Conservation (phyloP, 2,113 vertebrate species). For the Thinocorus orbignyianus region DNA sequence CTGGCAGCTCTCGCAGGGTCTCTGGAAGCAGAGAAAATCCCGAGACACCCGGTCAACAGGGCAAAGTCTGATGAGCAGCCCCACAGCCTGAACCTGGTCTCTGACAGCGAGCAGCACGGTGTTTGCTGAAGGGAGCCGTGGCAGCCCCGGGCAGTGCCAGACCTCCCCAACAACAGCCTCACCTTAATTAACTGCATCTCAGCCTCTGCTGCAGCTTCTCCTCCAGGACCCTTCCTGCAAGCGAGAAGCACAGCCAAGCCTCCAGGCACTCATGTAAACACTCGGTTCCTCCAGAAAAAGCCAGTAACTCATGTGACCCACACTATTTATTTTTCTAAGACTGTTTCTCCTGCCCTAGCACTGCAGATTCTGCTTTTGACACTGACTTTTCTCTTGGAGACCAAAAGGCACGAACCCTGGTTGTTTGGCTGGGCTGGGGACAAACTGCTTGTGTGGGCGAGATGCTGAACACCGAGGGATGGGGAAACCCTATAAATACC, state of each 20-base stretch:
- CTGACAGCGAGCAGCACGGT: fast-evolving
- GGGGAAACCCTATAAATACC: not conserved
- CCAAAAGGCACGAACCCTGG: not conserved
- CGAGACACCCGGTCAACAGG: not conserved
- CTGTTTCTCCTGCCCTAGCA: not conserved
- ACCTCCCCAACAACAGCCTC: not conserved
- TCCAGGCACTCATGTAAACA: not conserved
- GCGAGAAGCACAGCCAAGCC: not conserved
- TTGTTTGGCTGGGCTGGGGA: not conserved
- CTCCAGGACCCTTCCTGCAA: not conserved
- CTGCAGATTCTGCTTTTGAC: not conserved
- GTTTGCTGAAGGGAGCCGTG: no score
- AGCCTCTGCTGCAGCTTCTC: not conserved
- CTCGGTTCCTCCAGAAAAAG: not conserved
- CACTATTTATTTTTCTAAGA: not conserved
- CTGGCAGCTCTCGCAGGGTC: not conserved
- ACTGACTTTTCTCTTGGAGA: not conserved
- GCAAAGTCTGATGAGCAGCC: not conserved
- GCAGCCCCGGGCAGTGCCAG: not conserved
- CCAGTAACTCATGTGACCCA: not conserved
- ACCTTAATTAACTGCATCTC: not conserved
- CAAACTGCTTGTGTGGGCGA: not conserved
- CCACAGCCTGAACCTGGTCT: not conserved
- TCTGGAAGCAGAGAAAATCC: not conserved
- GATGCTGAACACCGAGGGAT: not conserved